Evolutionary conservation across 2,113 vertebrate species (phyloP).

Genomic region (Odontesthes bonariensis): DNA sequence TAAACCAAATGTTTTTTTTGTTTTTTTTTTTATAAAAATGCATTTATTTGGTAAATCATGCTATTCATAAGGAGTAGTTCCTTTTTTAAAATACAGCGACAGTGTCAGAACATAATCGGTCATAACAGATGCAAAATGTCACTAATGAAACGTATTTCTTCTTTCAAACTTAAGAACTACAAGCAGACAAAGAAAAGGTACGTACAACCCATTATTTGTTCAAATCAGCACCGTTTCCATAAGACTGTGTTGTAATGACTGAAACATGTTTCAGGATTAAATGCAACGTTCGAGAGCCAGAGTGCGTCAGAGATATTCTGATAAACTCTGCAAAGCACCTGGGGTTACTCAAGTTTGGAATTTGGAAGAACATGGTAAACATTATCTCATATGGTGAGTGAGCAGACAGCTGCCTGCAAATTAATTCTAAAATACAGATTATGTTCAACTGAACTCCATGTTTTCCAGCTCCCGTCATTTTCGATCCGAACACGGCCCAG

Average conservation of each 20-base stretch:
- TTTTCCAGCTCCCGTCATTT: slow-evolving; percentile 63
- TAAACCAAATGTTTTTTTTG: too few relatives aligned
- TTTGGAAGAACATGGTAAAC: slow-evolving; percentile 72
- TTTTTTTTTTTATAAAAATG: too few relatives aligned
- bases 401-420: not conserved
- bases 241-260: not conserved
- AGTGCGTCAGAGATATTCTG: slow-evolving; percentile 69
- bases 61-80: too few relatives aligned
- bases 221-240: not conserved
- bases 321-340: slow-evolving; percentile 71
- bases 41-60: too few relatives aligned
- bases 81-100: too few relatives aligned
- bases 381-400: slow-evolving; percentile 58
- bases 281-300: slow-evolving; percentile 53
- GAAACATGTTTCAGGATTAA: slow-evolving; percentile 56
- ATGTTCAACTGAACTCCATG: not conserved
- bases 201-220: not conserved
- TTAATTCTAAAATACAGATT: not conserved
- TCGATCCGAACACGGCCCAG: slow-evolving; percentile 81
- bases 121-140: too few relatives aligned
- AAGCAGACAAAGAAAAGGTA: slow-evolving; percentile 74
- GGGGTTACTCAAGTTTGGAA: slow-evolving; percentile 58
- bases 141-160: not conserved
- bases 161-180: slow-evolving; percentile 64
- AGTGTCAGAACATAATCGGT: too few relatives aligned